Conservation (phyloP, 1,140 invertebrate genomes). For the Telenomus remus region DNA sequence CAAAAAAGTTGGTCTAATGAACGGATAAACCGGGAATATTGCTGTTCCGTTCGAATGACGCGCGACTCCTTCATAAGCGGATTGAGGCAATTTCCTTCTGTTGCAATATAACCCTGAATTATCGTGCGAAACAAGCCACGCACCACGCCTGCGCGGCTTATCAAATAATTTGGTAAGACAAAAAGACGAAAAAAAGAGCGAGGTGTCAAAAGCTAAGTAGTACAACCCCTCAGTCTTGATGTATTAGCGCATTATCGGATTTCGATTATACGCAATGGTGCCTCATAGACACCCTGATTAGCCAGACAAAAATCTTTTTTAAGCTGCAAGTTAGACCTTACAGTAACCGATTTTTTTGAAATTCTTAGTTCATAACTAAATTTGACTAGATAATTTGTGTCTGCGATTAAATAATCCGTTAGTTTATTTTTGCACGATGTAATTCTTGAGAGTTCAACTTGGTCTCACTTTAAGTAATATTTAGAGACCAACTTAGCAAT, state of each 20-base stretch:
- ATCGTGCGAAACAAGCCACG: not conserved
- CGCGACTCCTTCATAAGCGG: constrained; percentile 38
- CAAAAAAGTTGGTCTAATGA: constrained; percentile 27
- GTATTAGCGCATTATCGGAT: constrained; percentile 59
- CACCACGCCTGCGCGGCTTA: constrained; percentile 22
- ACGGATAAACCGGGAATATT: constrained; percentile 32
- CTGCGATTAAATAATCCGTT: no score
- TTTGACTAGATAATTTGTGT: no score
- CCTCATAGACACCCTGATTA: constrained; percentile 35
- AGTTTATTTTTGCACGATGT: no score
- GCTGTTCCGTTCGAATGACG: constrained; percentile 28
- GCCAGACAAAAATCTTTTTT: constrained; percentile 10
- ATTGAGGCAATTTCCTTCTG: constrained; percentile 44
- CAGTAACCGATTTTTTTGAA: no score
- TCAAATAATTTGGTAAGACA: constrained; percentile 35
- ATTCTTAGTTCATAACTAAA: no score
- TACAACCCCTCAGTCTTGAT: constrained; percentile 43
- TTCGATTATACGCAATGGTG: constrained; percentile 56
- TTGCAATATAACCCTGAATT: constrained; percentile 24
- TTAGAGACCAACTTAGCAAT: not conserved
- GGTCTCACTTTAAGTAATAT: no score
- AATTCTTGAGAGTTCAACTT: no score
- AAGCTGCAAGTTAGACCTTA: constrained; percentile 18
- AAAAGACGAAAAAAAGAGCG: constrained; percentile 9
- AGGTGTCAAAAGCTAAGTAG: constrained; percentile 34